Evolutionary conservation across 2,113 vertebrate genomes (phyloP).

Genomic region (Lontra canadensis): DNA sequence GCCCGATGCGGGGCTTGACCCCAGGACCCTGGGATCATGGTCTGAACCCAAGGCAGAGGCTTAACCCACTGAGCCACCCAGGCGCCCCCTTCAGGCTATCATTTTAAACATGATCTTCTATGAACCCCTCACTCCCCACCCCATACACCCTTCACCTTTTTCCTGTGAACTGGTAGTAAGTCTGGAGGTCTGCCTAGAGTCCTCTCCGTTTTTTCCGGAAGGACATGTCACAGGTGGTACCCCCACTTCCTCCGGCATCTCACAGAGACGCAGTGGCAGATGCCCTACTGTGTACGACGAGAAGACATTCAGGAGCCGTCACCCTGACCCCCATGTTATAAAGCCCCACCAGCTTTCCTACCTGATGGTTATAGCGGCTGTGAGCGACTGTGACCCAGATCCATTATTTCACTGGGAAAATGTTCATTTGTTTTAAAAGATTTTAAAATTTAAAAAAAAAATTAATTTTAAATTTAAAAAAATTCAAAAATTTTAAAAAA

Average conservation of each 20-base stretch:
- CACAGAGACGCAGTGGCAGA: rapidly evolving
- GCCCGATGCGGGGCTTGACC: no score
- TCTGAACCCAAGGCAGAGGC: no score
- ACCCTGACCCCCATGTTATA: rapidly evolving
- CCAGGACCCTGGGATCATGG: no score
- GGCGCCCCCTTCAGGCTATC: not conserved
- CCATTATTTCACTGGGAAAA: rapidly evolving
- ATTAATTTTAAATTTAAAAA: no score
- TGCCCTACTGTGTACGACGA: rapidly evolving
- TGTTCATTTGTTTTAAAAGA: not conserved
- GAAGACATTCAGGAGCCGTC: rapidly evolving
- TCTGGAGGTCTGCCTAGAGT: rapidly evolving
- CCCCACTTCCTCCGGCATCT: rapidly evolving
- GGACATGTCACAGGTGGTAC: not conserved
- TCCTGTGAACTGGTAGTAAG: no score
- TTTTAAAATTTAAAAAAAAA: no score
- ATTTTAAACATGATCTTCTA: not conserved
- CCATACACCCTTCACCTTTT: not conserved
- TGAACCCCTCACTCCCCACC: not conserved
- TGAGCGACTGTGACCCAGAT: rapidly evolving
- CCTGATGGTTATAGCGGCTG: rapidly evolving
- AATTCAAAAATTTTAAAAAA: no score
- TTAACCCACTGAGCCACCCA: no score
- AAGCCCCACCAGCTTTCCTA: not conserved
- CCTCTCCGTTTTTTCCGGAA: rapidly evolving